Percentiles rank a stretch among this genome's conserved stretches.
These are phyloP conservation scores for Podabrus alpinus DNA, from an alignment of 2,888 invertebrate genomes.

Conservation along the genomic window DNA sequence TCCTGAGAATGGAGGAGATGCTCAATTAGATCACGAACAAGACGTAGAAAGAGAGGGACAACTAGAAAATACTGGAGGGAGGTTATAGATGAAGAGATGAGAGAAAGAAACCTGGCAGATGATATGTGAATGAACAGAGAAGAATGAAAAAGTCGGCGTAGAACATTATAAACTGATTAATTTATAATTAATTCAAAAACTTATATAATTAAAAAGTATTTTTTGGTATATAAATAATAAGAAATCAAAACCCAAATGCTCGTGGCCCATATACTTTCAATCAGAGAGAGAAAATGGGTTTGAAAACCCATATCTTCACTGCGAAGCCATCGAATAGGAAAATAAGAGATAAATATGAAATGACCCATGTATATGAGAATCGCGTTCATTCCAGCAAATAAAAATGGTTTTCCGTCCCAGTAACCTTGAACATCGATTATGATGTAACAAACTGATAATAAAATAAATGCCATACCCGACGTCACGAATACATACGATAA, in stretches of 20 bases:
- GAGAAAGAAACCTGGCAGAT: no score
- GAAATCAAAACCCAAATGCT: constrained; percentile 81
- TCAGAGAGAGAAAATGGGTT: constrained; percentile 71
- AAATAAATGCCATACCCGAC: constrained; percentile 73
- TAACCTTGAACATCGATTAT: constrained; percentile 73
- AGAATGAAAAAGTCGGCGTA: no score
- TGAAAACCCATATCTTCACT: constrained; percentile 21
- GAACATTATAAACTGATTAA: no score
- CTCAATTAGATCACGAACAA: no score
- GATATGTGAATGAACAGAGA: no score
- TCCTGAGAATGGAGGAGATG: no score
- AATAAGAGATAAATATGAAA: constrained; percentile 71
- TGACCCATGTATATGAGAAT: constrained; percentile 89
- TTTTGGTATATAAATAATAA: constrained; percentile 74
- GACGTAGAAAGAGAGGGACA: no score
- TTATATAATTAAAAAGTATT: constrained; percentile 72
- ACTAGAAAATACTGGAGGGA: no score
- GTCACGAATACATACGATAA: constrained; percentile 86
- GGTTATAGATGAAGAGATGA: no score
- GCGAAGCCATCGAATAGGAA: constrained; percentile 79
- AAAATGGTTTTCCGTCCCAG: constrained; percentile 90
- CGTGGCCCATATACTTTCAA: constrained; percentile 84
- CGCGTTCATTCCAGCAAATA: constrained; percentile 91
- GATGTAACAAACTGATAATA: constrained; percentile 76
- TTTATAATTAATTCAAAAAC: not conserved